A percentile compares a stretch with the other conserved stretches of the same genome.
These are phyloP conservation scores for Aphodius sticticus DNA, from an alignment of 2,888 invertebrate species.

Conservation along the genomic window DNA sequence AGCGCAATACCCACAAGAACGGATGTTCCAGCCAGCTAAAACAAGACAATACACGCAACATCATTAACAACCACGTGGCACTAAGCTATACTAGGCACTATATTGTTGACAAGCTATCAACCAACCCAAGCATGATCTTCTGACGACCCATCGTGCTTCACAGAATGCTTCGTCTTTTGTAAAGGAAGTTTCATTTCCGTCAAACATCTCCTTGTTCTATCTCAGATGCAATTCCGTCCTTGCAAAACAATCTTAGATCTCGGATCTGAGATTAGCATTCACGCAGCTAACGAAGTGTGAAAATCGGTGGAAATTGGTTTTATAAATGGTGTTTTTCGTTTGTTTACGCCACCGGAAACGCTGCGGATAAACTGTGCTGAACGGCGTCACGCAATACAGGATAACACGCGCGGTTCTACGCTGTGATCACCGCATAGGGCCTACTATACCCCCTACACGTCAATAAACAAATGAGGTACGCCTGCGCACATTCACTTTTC, in stretches of 20 bases:
- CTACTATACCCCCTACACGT: neutral
- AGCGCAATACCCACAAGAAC: constrained; percentile 59
- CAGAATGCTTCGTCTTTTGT: neutral
- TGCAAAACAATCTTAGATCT: neutral
- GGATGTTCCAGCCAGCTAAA: constrained; percentile 57
- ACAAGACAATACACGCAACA: constrained; percentile 34
- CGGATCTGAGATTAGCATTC: neutral
- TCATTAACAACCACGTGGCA: neutral
- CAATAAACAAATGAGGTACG: neutral
- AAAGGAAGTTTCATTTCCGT: neutral
- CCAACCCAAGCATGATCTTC: constrained; percentile 48
- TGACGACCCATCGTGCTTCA: neutral
- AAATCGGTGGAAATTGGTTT: neutral
- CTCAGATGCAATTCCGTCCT: neutral
- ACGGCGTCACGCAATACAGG: neutral
- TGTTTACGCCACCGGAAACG: neutral
- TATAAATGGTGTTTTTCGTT: neutral
- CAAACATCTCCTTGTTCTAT: neutral
- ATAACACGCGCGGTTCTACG: neutral
- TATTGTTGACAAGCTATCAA: constrained; percentile 18
- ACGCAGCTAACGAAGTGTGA: neutral
- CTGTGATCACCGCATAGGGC: neutral
- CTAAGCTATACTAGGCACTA: neutral
- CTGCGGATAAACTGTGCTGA: neutral
- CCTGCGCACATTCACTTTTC: neutral